Evolutionary conservation across 2,797 vertebrate genomes (phyloP), one percentile per base, ranked within the genome.

Genomic region (Phataginus tricuspis): DNA sequence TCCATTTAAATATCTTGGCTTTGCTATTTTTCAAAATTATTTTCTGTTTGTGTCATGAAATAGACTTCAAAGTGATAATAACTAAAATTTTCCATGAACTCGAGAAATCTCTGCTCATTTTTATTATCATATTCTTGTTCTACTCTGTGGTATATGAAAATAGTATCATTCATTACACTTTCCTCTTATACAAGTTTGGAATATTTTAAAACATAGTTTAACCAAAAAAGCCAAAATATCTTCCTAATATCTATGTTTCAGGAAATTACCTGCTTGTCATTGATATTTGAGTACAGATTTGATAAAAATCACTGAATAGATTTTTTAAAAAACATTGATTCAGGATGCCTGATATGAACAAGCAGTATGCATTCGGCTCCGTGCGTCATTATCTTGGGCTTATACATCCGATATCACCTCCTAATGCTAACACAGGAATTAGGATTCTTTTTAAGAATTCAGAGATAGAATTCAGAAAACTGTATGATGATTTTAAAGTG

Each of bases 31-130:
- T 68, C 53, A 92, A 57, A 95, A 84, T 87, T 16, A 71, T 10
- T 86, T 86, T 97, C 88, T 96, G 71, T 72, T 90, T 51, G 82
- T 64, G 7, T 93, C 66, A 94, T 23, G 66, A 79, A 97, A 86
- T 86, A 80, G 15, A 63, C 4, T 66, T 80, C 21, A 77, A 84
- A 90, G 13, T 45, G 29, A 57, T 37, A 83, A 72, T 74, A 66
- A 4, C 8, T 78, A 68, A 74, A 53, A 23, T 57, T 64, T 69
- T 57, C 34, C 11, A 85, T 64, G 13, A 91, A 83, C 29, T 57
- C 78, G 9, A 78, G 4, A 84, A 75, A 31, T 13, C 4, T 59
- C 34, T 55, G 5, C 2, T 96, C 16, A 51, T 89, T 94, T 94
- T 95, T 79, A 63, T 4, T 31, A 21, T 16, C 12, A 45, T 1